Conservation (phyloP, 2,888 invertebrate species). For the Leucania comma region DNA sequence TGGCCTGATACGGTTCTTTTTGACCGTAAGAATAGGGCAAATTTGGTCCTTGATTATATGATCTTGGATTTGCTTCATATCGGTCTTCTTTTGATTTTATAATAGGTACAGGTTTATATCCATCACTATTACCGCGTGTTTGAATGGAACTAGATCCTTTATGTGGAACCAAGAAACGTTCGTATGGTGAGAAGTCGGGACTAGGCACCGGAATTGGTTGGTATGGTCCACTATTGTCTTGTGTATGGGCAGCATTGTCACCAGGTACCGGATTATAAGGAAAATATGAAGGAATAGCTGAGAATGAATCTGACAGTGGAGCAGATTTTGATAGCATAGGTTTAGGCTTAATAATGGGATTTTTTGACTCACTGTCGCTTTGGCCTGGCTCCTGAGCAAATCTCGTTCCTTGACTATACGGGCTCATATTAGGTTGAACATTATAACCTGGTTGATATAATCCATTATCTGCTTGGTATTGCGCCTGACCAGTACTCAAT, state of each 20-base stretch:
- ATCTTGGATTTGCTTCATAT: not conserved
- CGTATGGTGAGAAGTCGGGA: conserved; percentile 20
- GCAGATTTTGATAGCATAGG: conserved; percentile 13
- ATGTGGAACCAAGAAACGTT: conserved; percentile 37
- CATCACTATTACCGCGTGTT: not conserved
- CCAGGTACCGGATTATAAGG: conserved; percentile 10
- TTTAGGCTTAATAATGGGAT: conserved; percentile 35
- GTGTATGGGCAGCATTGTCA: not conserved
- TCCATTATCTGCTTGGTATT: conserved; percentile 30
- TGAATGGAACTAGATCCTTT: conserved; percentile 15
- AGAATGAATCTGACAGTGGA: conserved; percentile 2
- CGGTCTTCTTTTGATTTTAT: conserved; percentile 3
- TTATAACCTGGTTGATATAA: conserved; percentile 17
- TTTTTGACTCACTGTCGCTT: conserved; percentile 43
- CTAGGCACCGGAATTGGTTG: conserved; percentile 34
- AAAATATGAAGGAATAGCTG: conserved; percentile 20
- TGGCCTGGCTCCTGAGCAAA: conserved; percentile 12
- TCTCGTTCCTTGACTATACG: conserved; percentile 33
- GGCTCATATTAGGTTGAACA: conserved; percentile 6
- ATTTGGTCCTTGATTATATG: not conserved
- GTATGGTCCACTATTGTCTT: conserved; percentile 12
- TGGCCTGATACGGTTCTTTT: conserved; percentile 15
- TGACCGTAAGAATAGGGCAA: not conserved
- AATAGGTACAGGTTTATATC: conserved; percentile 9
- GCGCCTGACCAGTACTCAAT: conserved; percentile 4